Evolutionary conservation across 2,888 invertebrate species (phyloP), one percentile per base, ranked within the genome.

Genomic region (Caenorhabditis sp.): DNA sequence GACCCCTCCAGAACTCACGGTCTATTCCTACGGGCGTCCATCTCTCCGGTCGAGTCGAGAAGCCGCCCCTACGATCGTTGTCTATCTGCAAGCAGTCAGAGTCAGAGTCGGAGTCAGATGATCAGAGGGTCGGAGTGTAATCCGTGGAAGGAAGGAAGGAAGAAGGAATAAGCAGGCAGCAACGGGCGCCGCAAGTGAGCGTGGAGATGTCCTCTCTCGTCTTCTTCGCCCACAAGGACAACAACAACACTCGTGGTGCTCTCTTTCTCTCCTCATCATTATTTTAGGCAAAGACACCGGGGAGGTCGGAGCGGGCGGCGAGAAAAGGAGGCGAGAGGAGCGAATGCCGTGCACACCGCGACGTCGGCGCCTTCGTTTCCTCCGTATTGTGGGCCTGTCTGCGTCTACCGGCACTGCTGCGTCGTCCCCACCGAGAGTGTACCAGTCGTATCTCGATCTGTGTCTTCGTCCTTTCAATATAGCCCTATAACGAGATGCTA

Each of bases 241-340:
- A 58, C 56, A 58, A 66, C 66, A 58, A 56, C 56, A 58, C 66
- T 66, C 66, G 48, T 41, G 46, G 48, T 66, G 66, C 66, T 66
- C 66, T 66, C 65, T 56, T 55, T 65, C 56, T 66, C 58, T 66
- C 27, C 41, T 66, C 66, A 58, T 66, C 66, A 66, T 66, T 58
- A 66, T 66, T 66, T 55, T 66, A 66, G 58, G 65, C 46, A 66
- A 13, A 66, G 58, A 66, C 50, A 66, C 53, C 50, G 66, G 48
- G 66, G 56, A 66, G 66, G 66, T 66, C 66, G 66, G 66, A 48
- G 66, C 50, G 58, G 58, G 56, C 48, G 66, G 50, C 27, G 43
- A 58, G 39, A 39, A 65, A 65, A 65, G 46, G 48, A 37, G 48
- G 43, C 32, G 43, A 50, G 48, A 37, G 32, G 62, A 50, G 43